Conservation (phyloP, 2,113 vertebrate genomes). For the Xerus inauris region DNA sequence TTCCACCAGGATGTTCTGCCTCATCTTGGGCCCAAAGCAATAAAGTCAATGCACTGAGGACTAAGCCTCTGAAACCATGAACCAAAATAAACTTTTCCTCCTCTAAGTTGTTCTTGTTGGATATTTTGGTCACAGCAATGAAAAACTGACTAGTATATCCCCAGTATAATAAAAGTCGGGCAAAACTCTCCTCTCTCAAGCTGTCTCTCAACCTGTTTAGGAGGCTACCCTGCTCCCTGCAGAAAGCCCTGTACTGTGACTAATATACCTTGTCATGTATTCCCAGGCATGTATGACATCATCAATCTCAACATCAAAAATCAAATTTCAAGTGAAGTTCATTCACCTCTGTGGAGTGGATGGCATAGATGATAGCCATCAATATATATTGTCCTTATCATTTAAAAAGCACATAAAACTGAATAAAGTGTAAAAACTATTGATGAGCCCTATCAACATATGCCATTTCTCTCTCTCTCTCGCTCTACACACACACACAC, state of each 20-base stretch:
- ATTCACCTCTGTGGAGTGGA: background rate
- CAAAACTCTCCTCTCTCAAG: background rate
- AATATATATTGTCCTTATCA: background rate
- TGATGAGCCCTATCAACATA: background rate
- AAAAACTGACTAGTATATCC: too few species aligned
- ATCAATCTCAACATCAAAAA: background rate
- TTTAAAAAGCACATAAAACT: background rate
- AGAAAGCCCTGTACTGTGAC: background rate
- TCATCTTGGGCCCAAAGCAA: too few species aligned
- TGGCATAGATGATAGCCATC: background rate
- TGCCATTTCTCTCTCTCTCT: background rate
- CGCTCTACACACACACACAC: too few species aligned
- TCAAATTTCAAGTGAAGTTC: background rate
- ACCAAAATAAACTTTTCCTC: too few species aligned
- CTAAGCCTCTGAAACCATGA: too few species aligned
- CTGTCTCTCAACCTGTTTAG: background rate
- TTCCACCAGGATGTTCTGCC: too few species aligned
- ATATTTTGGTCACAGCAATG: too few species aligned
- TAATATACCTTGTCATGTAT: background rate
- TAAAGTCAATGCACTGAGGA: too few species aligned
- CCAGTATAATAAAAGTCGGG: background rate
- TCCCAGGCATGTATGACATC: background rate
- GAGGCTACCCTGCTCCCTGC: background rate
- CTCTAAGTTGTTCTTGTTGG: too few species aligned
- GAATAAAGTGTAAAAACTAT: background rate